Conservation (phyloP, 37 sponge, comb jelly and placozoan species). For the Aplysina aerophoba region DNA sequence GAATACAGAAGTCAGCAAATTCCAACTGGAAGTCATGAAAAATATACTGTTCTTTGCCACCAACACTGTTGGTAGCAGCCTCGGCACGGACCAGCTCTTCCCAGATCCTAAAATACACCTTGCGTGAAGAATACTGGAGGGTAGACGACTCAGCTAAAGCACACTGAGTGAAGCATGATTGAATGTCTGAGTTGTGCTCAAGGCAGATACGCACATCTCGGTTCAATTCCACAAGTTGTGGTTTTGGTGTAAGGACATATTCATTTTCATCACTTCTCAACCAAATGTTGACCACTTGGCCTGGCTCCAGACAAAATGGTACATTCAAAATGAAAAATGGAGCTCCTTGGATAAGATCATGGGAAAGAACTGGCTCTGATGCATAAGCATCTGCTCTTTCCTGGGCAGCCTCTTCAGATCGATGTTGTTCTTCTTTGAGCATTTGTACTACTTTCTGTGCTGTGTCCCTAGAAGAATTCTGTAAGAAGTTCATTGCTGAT, state of each 20-base stretch:
- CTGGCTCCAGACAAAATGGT: slow-evolving; percentile 5
- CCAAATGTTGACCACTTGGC: slow-evolving; percentile 52
- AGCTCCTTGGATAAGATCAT: background rate
- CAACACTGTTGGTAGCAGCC: slow-evolving; percentile 57
- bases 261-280: slow-evolving; percentile 45
- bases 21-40: slow-evolving; percentile 47
- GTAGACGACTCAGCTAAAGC: slow-evolving; percentile 40
- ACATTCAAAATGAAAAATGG: background rate
- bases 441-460: background rate
- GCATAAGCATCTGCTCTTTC: background rate
- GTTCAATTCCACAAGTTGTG: slow-evolving; percentile 61
- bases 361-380: too few species aligned
- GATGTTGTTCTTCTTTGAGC: background rate
- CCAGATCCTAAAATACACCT: slow-evolving; percentile 59
- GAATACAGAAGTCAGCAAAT: slow-evolving; percentile 18
- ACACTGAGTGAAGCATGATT: slow-evolving; percentile 64
- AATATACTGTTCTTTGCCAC: background rate
- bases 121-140: slow-evolving; percentile 12
- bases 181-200: slow-evolving; percentile 62
- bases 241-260: slow-evolving; percentile 39
- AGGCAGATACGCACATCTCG: slow-evolving; percentile 58
- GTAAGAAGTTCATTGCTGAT: too few species aligned
- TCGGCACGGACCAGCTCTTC: slow-evolving; percentile 68
- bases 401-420: too few species aligned
- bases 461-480: too few species aligned